Base-by-base conservation (phyloP, 2,113 vertebrate genomes). In the Falco punctatus region DNA sequence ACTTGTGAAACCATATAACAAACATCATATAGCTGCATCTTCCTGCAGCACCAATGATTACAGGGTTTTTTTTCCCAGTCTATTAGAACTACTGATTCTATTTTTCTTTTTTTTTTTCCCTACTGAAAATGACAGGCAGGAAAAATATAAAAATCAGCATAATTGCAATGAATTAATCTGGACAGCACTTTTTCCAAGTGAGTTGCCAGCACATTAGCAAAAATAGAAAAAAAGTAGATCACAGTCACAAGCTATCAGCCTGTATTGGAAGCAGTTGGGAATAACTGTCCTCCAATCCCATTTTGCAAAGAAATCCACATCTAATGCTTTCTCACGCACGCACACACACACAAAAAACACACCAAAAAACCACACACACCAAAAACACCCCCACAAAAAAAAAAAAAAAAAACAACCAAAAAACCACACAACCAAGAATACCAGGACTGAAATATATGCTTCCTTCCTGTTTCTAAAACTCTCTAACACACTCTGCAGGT, bases 401-500 rank as follows among this genome's bases (percentile, higher is more conserved):
- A 42, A 42, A 42, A 42, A 42, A 42, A 42, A 42, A 42, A 42
- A 13, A 42, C 42, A 42, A 42, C 38, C 38, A 40, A 91, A 73
- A 65, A 38, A 12, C 28, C 52, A 8, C 22, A 74, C 38, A 38
- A 38, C 38, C 38, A 38, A 38, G 38, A 38, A 67, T 20, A 38
- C 27, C 33, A 86, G 75, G 30, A 91, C 65, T 65, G 57, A 65
- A 93, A 58, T 46, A 77, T 20, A 79, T 11, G 58, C 21, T 80
- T 72, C 51, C 64, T 75, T 88, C 95, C 71, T 65, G 57, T 82
- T 96, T 94, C 65, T 79, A 86, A 96, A 94, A 96, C 91, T 96
- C 96, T 97, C 97, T 97, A 81, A 91, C 93, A 97, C 95, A 96
- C 95, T 96, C 96, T 97, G 69, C 90, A 96, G 95, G 95, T 97